Conservation (phyloP, 2,113 vertebrate species). For the Serinus canaria region DNA sequence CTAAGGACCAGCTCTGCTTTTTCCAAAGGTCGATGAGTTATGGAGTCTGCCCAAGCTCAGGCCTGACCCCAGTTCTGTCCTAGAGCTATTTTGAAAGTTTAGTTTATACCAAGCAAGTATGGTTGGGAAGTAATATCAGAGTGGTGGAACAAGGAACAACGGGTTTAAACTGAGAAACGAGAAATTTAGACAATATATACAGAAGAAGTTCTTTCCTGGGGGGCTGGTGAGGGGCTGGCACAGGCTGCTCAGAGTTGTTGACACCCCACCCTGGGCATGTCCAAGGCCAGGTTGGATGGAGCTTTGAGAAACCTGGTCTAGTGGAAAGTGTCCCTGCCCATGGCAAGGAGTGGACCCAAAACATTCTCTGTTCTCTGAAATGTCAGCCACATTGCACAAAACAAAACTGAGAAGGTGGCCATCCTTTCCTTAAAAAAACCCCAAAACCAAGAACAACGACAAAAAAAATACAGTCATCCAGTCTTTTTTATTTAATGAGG, state of each 20-base stretch:
- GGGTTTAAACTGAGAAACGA: neutral
- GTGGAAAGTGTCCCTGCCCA: neutral
- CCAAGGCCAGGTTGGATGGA: neutral
- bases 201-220: neutral
- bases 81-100: neutral
- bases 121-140: neutral
- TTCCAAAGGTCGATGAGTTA: neutral
- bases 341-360: neutral
- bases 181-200: neutral
- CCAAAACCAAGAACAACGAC: accelerated
- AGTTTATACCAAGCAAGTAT: neutral
- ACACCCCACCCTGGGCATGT: too few species aligned
- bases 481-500: neutral
- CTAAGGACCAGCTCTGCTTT: neutral
- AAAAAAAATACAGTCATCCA: neutral
- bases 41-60: neutral
- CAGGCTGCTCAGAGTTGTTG: too few species aligned
- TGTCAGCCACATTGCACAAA: accelerated
- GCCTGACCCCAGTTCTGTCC: neutral
- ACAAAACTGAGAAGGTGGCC: neutral
- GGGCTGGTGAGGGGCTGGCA: neutral
- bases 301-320: neutral
- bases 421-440: neutral
- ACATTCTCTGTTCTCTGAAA: neutral
- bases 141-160: neutral